Evolutionary conservation across 1,140 invertebrate species (phyloP), one percentile per base, ranked within the genome.

Genomic region (Thaumatotibia leucotreta): DNA sequence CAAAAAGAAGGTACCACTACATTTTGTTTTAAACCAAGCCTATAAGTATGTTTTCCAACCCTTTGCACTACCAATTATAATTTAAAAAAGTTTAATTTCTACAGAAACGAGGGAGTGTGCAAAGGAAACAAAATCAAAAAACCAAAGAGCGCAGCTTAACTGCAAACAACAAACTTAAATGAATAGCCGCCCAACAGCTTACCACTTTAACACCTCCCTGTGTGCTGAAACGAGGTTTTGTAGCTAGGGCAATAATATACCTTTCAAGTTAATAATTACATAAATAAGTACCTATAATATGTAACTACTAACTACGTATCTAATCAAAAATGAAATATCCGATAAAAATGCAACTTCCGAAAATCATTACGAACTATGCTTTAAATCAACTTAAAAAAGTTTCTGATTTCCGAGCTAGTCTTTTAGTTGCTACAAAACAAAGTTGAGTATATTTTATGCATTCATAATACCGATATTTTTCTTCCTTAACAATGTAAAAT

Each of bases 121-220:
- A 62, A 61, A 35, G 31, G n/a, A 33, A 22, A 35, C 27, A 58
- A n/a, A 24, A 20, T 23, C n/a, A 58, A 58, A 58, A 24, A 24
- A 58, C 22, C 22, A 20, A 62, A 32, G n/a, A 62, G 14, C 17
- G 31, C 32, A 62, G 22, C 31, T 35, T 62, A 32, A 62, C 31
- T 62, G 17, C 61, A 62, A 62, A 33, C 61, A 62, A 62, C 61
- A 62, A 62, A 62, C 31, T 62, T 62, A 33, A 62, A 62, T 62
- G 61, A 62, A 32, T 33, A 62, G 17, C 61, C 61, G 32, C 31
- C 61, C 58, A 62, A 62, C 29, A 62, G 61, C 61, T 62, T 62
- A 62, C 31, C 22, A 35, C 29, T 62, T 62, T 32, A 20, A 62
- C 61, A 33, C 61, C 61, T 62, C 14, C 14, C 61, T 22, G 31